Base-by-base conservation (phyloP, 2,888 invertebrate genomes). In the Siphonodentalium dalli region DNA sequence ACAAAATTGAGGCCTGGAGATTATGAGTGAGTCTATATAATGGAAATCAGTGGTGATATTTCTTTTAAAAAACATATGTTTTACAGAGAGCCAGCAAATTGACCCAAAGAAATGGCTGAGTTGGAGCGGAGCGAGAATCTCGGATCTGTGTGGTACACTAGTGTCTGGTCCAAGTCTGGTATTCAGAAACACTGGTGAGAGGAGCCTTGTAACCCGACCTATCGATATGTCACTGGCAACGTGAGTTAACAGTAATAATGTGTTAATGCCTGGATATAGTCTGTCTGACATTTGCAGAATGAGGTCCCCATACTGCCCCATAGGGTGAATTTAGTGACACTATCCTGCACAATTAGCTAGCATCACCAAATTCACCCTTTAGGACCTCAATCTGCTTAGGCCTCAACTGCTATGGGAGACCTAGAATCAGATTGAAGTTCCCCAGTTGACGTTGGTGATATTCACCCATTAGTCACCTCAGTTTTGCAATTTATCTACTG, bases 151-250 rank as follows among this genome's bases (percentile, higher is more conserved):
- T 72, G 80, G 79, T 18, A 54, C 68, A 23, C 58, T 82, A 11
- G 65, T 80, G 34, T 72, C 74, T 18, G 78, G 77, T 9, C 61
- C 69, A 31, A 74, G 71, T 52, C 63, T 82, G 15, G 65, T 77
- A 27, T 81, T 81, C 54, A 67, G 63, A 29, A 65, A 67, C 28
- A 58, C 61, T 5, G 82, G 81, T 4, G 77, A 79, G 31, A 65
- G 82, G 43, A 61, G 71, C 24, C 70, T 82, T 5, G 69, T 72
- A 21, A 75, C 76, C 5, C 61, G 47, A 15, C 77, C 79, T 50
- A 68, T 82, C 2, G 77, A 82, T 55, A 66, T 82, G 2, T 63
- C 73, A 13, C 68, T 64, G 45, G 79, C 75, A 28, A 78, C 75
- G 82, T 81, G 58, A 59, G 68, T 49, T 37, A 13, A 21, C 5